Conservation (phyloP, 2,113 vertebrate genomes). For the Alces alces region DNA sequence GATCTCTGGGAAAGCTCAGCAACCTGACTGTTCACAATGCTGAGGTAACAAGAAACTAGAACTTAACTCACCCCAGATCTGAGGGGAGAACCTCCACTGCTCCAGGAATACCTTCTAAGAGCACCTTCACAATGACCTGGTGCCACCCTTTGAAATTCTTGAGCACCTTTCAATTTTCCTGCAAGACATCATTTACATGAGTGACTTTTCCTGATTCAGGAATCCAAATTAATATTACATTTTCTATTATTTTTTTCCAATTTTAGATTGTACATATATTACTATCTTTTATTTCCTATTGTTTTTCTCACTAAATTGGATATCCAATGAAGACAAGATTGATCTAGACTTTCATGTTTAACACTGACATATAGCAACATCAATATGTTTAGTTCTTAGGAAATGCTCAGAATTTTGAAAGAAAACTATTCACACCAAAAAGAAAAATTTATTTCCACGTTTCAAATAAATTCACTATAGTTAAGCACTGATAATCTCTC, state of each 20-base stretch:
- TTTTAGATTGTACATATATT: background rate
- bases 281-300: background rate
- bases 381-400: background rate
- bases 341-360: background rate
- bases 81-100: background rate
- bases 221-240: background rate
- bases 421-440: background rate
- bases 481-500: background rate
- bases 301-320: background rate
- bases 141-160: background rate
- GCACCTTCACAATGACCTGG: background rate
- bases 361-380: background rate
- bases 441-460: background rate
- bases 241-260: background rate
- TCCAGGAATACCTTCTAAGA: background rate
- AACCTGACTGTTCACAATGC: background rate
- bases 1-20: background rate
- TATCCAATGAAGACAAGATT: background rate
- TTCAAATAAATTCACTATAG: background rate
- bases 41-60: background rate
- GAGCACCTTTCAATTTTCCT: background rate
- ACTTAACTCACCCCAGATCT: fast-evolving
- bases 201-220: background rate
- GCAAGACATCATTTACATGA: background rate
- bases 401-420: background rate